A percentile compares a stretch with the other conserved stretches of the same genome.
Evolutionary conservation across 2,113 vertebrate genomes (phyloP).

Genomic region (Sinocyclocheilus maitianheensis): DNA sequence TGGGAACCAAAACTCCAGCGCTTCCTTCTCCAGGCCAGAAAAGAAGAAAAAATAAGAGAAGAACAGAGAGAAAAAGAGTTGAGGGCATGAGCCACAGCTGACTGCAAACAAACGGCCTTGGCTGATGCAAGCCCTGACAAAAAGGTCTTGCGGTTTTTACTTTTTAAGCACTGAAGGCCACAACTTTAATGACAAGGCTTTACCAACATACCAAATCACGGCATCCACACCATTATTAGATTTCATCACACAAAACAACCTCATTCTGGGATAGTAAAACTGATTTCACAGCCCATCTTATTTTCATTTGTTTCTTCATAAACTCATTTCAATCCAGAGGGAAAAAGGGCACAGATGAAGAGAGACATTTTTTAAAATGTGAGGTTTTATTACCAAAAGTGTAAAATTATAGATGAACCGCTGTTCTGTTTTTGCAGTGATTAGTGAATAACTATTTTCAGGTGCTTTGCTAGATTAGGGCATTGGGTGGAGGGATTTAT

Average conservation of each 20-base stretch:
- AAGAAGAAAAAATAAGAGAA: slow-evolving; percentile 44
- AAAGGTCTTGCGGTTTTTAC: slow-evolving; percentile 22
- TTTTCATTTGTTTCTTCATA: neutral
- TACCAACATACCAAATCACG: neutral
- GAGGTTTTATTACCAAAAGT: slow-evolving; percentile 44
- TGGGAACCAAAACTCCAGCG: slow-evolving; percentile 87
- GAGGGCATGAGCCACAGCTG: slow-evolving; percentile 34
- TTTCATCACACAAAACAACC: neutral
- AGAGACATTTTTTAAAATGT: neutral
- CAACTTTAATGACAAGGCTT: neutral
- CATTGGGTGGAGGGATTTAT: slow-evolving; percentile 56
- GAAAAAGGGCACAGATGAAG: neutral
- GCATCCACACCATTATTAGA: neutral
- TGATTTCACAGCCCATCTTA: slow-evolving; percentile 13
- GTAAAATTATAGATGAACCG: slow-evolving; percentile 55
- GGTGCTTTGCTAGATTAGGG: slow-evolving; percentile 51
- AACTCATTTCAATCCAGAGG: neutral
- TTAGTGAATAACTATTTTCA: slow-evolving; percentile 61
- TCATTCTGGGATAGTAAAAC: neutral
- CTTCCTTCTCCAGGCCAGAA: slow-evolving; percentile 71
- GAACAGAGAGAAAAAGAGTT: slow-evolving; percentile 45
- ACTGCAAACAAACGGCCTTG: slow-evolving; percentile 47
- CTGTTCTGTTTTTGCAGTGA: slow-evolving; percentile 45
- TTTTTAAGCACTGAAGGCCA: neutral
- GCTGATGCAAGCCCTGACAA: slow-evolving; percentile 37